Conservation (phyloP, 2,888 invertebrate genomes). For the Hyposoter dolosus region DNA sequence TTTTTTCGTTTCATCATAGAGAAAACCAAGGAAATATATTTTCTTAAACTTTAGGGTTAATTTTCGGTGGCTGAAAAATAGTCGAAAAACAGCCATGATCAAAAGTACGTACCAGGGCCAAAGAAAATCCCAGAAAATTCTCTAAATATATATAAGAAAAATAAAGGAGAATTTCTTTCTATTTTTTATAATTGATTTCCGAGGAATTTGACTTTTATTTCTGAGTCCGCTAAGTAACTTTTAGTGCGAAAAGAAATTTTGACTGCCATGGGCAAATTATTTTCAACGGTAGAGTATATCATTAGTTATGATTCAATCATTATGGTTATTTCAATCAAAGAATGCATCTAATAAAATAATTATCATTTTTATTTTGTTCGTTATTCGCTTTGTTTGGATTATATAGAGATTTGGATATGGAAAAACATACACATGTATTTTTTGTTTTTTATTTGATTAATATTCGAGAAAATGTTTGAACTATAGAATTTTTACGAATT, state of each 20-base stretch:
- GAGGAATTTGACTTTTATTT: slow-evolving; percentile 11
- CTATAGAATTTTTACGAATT: too few species aligned
- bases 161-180: too few species aligned
- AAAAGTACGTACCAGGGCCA: slow-evolving; percentile 34
- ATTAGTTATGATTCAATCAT: slow-evolving; percentile 30
- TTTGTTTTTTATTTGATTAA: too few species aligned
- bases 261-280: not conserved
- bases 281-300: slow-evolving; percentile 12
- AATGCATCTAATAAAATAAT: slow-evolving; percentile 25
- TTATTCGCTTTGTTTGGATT: slow-evolving; percentile 9
- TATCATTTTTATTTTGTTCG: slow-evolving; percentile 23
- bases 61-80: slow-evolving; percentile 25
- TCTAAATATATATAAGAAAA: too few species aligned
- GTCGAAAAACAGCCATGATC: slow-evolving; percentile 28
- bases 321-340: slow-evolving; percentile 25
- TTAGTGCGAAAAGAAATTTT: not conserved
- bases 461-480: too few species aligned
- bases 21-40: too few species aligned
- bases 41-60: too few species aligned
- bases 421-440: slow-evolving; percentile 24
- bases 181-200: too few species aligned
- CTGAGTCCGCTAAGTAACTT: slow-evolving; percentile 20
- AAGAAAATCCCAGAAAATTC: slow-evolving; percentile 39
- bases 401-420: not conserved
- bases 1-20: too few species aligned